Percentiles rank a stretch among this genome's conserved stretches.
Conservation (phyloP, 2,888 invertebrate genomes). For the Pyrrhosoma nymphula region DNA sequence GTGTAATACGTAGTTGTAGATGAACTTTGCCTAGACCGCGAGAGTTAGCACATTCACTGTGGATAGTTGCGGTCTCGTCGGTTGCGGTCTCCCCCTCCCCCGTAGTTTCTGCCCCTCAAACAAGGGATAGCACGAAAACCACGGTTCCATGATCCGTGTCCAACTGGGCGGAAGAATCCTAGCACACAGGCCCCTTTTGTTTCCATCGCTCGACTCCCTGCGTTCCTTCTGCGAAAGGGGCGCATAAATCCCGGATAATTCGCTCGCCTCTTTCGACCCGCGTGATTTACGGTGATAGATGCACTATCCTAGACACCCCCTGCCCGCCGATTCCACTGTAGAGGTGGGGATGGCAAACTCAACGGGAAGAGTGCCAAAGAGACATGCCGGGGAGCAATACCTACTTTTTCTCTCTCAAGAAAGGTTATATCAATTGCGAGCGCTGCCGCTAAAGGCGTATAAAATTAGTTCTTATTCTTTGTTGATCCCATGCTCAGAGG, state of each 20-base stretch:
- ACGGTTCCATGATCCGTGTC: neutral
- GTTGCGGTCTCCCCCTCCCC: neutral
- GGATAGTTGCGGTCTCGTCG: neutral
- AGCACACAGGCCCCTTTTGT: neutral
- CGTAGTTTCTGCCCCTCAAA: neutral
- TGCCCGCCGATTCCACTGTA: neutral
- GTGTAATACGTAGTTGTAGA: neutral
- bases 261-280: neutral
- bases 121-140: neutral
- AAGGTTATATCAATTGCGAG: too few relatives aligned
- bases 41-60: neutral
- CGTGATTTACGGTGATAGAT: neutral
- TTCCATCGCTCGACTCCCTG: neutral
- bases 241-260: neutral
- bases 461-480: too few relatives aligned
- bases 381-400: neutral
- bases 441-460: too few relatives aligned
- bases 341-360: neutral
- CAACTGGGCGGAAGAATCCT: conserved; percentile 21
- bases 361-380: neutral
- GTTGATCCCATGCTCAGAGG: too few relatives aligned
- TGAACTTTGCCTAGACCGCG: neutral
- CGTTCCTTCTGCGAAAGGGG: neutral
- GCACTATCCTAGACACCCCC: neutral
- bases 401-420: neutral